Evolutionary conservation across 2,797 vertebrate genomes (phyloP).

Genomic region (Xiphorhynchus erythropygius): DNA sequence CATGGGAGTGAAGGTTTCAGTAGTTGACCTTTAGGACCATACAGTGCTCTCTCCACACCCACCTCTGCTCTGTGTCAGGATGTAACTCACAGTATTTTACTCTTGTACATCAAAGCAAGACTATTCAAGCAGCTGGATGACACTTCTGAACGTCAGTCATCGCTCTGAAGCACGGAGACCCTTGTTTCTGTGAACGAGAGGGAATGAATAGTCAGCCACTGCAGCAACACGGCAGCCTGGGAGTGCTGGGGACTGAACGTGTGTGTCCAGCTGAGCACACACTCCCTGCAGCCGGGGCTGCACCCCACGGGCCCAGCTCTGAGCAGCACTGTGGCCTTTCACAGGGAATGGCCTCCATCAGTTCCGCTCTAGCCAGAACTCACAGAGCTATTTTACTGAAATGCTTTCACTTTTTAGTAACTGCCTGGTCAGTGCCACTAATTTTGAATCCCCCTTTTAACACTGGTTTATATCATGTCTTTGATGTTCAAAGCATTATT

Average conservation of each 20-base stretch:
- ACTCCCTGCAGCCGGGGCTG: fast-evolving
- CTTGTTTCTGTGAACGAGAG: not conserved
- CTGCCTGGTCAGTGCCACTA: not conserved
- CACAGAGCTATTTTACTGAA: not conserved
- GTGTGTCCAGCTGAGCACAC: not conserved
- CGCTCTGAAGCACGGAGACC: not conserved
- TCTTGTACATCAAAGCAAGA: not conserved
- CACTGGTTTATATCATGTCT: not conserved
- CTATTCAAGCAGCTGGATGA: not conserved
- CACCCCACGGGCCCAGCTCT: fast-evolving
- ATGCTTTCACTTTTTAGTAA: not conserved
- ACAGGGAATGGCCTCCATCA: fast-evolving
- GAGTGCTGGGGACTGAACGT: not conserved
- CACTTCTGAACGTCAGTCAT: fast-evolving
- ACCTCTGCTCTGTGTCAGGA: not conserved
- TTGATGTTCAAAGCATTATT: not conserved
- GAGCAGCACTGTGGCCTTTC: fast-evolving
- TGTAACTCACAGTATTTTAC: fast-evolving
- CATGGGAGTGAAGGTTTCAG: not conserved
- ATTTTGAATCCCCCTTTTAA: not conserved
- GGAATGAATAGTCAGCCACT: not conserved
- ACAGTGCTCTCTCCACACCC: no score
- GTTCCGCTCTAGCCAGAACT: not conserved
- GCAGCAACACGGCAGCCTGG: not conserved
- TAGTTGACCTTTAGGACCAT: not conserved